A percentile compares a stretch with the other conserved stretches of the same genome.
phyloP scores from a whole-genome alignment of 2,797 vertebrate species.

The Mallotus villosus region DNA sequence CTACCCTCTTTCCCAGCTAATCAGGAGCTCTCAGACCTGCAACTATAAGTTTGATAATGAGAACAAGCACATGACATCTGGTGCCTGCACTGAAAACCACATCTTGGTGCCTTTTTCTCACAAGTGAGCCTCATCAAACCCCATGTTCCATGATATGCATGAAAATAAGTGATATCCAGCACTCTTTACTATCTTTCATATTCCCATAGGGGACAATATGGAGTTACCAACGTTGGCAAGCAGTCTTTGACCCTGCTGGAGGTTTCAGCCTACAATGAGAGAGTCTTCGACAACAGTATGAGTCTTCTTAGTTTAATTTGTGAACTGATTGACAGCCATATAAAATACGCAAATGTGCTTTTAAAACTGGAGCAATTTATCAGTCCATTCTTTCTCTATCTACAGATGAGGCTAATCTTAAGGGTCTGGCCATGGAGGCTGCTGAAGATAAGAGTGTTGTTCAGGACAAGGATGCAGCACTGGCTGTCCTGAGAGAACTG shows the following conservation, averaged over 20 bases:
- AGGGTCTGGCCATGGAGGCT: constrained; percentile 80
- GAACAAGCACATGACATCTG: constrained; percentile 84
- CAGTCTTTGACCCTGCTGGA: constrained; percentile 83
- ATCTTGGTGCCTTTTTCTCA: constrained; percentile 86
- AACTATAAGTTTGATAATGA: constrained; percentile 87
- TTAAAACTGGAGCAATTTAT: neutral
- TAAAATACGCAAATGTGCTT: too few species aligned
- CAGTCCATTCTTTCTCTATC: constrained; percentile 12
- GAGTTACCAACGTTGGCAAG: constrained; percentile 81
- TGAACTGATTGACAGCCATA: neutral
- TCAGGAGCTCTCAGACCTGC: constrained; percentile 88
- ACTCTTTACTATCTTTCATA: constrained; percentile 3
- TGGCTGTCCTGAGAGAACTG: constrained; percentile 82
- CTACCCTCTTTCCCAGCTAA: constrained; percentile 77
- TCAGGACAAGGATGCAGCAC: constrained; percentile 72
- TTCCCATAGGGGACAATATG: constrained; percentile 76
- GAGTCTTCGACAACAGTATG: constrained; percentile 84
- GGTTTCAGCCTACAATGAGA: constrained; percentile 80
- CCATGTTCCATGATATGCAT: neutral
- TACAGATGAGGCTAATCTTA: constrained; percentile 70
- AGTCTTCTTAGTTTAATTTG: constrained; percentile 8
- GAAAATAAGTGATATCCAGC: neutral
- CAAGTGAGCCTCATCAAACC: constrained; percentile 73
- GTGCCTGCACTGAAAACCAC: constrained; percentile 86
- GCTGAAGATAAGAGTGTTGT: constrained; percentile 68